A percentile compares a stretch with the other conserved stretches of the same genome.
These are phyloP conservation scores for Donacobius atricapilla DNA, from an alignment of 2,113 vertebrate genomes.

Conservation along the genomic window DNA sequence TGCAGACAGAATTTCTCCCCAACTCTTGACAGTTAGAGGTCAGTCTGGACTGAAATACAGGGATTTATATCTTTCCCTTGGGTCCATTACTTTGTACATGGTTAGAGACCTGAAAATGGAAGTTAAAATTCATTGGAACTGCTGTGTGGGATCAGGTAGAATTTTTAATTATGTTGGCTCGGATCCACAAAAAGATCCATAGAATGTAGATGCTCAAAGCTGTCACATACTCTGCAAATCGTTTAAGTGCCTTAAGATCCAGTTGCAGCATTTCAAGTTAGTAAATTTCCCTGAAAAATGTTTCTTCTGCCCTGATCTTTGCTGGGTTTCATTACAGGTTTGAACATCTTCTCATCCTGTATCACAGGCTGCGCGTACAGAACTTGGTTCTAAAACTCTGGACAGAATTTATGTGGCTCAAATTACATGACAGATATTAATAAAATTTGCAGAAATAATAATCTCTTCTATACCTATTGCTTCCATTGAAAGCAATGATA, in stretches of 20 bases:
- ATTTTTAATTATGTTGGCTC: slow-evolving; percentile 1
- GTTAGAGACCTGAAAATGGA: neutral
- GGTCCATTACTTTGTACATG: neutral
- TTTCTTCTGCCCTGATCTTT: neutral
- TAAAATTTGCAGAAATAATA: neutral
- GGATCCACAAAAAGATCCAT: neutral
- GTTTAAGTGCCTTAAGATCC: neutral
- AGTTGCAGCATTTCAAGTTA: neutral
- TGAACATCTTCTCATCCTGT: neutral
- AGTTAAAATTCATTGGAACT: neutral
- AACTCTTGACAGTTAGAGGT: slow-evolving; percentile 4
- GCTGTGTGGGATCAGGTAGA: neutral
- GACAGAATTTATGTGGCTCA: neutral
- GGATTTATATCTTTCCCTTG: neutral
- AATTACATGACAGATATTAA: neutral
- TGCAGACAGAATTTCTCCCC: neutral
- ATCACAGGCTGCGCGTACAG: neutral
- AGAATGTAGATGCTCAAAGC: neutral
- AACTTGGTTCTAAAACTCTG: neutral
- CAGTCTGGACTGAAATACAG: neutral
- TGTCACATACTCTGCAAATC: neutral
- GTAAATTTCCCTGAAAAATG: neutral
- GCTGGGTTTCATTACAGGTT: neutral
- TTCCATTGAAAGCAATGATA: neutral
- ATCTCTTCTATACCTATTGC: neutral